Percentiles rank a stretch among this genome's conserved stretches.
Conservation (phyloP, 2,113 vertebrate species). For the Campylorhamphus procurvoides region DNA sequence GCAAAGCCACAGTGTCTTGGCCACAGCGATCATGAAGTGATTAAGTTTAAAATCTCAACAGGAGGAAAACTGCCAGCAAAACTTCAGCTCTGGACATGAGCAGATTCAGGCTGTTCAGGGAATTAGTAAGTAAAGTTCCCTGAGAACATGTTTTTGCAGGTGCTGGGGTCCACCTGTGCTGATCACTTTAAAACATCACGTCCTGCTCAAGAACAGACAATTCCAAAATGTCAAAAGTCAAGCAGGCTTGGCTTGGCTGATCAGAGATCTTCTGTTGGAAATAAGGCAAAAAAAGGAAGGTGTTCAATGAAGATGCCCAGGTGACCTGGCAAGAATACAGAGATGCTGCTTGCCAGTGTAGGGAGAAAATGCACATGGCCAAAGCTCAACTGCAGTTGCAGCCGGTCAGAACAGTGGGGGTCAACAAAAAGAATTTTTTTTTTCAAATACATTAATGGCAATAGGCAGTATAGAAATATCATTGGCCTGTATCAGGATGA, state of each 20-base stretch:
- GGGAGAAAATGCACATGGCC: too few species aligned
- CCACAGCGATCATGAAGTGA: not conserved
- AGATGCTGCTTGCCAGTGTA: too few species aligned
- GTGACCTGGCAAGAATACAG: too few species aligned
- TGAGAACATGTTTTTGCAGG: not conserved
- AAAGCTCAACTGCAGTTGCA: too few species aligned
- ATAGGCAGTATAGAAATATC: too few species aligned
- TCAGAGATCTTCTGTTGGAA: not conserved
- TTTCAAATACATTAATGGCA: too few species aligned
- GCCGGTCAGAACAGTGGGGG: too few species aligned
- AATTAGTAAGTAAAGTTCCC: not conserved
- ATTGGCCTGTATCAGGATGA: too few species aligned
- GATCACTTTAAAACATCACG: not conserved
- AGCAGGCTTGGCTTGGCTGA: not conserved
- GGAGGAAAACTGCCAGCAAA: not conserved
- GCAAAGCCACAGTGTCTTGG: not conserved
- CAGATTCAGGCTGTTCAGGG: not conserved
- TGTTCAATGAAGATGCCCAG: not conserved
- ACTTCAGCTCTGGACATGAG: not conserved
- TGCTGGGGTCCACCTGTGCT: not conserved
- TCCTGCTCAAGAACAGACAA: not conserved
- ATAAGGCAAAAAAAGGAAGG: not conserved
- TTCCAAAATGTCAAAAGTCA: not conserved
- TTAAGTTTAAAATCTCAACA: not conserved
- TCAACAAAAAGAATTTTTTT: too few species aligned